Evolutionary conservation across 2,113 vertebrate genomes (phyloP).

Genomic region (Corapipo altera): DNA sequence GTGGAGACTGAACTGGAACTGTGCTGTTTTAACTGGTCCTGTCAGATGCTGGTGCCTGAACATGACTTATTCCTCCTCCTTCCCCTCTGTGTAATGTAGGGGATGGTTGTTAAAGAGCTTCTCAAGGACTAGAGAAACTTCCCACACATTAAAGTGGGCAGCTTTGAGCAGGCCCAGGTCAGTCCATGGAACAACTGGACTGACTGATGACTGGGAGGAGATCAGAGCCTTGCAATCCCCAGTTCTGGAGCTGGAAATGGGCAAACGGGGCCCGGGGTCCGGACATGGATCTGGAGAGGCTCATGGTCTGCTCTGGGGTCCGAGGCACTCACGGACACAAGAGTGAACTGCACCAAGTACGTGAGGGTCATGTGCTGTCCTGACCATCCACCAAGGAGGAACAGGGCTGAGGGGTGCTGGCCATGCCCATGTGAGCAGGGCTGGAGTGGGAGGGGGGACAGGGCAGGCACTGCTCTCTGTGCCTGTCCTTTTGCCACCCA

Average conservation of each 20-base stretch:
- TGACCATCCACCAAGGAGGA: accelerated
- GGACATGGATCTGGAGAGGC: background rate
- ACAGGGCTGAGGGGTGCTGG: background rate
- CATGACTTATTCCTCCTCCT: background rate
- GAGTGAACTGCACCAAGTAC: accelerated
- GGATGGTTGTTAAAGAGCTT: background rate
- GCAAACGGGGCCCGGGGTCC: background rate
- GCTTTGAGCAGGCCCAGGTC: background rate
- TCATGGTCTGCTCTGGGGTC: background rate
- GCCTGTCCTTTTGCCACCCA: accelerated
- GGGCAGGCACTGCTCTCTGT: background rate
- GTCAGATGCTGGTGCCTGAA: background rate
- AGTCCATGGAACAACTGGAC: background rate
- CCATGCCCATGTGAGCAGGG: accelerated
- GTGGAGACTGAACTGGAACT: background rate
- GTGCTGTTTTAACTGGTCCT: background rate
- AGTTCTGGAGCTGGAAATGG: background rate
- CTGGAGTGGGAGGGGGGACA: background rate
- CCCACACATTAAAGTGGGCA: accelerated
- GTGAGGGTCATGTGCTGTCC: accelerated
- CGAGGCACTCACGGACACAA: accelerated
- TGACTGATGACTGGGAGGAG: background rate
- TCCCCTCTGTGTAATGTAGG: accelerated
- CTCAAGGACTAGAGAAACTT: background rate
- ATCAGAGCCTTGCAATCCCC: background rate